Evolutionary conservation across 1,140 invertebrate genomes (phyloP).

Genomic region (Stegodyphus mimosarum): DNA sequence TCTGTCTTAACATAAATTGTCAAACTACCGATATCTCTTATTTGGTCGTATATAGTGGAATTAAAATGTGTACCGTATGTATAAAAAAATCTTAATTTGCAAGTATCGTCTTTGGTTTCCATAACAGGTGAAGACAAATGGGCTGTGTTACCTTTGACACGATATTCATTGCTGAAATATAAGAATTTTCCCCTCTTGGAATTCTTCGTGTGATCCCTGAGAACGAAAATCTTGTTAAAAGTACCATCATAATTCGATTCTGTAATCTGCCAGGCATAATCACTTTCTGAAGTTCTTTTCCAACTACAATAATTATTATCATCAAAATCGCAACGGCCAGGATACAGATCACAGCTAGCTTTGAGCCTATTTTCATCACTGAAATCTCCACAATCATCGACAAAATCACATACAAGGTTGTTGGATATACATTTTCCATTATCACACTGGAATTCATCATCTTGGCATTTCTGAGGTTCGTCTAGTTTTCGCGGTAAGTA

Average conservation of each 20-base stretch:
- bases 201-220: conserved; percentile 62
- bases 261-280: conserved; percentile 32
- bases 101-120: conserved; percentile 16
- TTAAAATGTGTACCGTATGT: conserved; percentile 41
- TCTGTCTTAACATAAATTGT: conserved; percentile 49
- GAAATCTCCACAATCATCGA: conserved; percentile 63
- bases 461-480: conserved; percentile 7
- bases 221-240: background rate
- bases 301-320: conserved; percentile 40
- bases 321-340: conserved; percentile 61
- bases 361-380: conserved; percentile 56
- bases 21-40: conserved; percentile 51
- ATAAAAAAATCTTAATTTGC: conserved; percentile 62
- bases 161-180: conserved; percentile 35
- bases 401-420: conserved; percentile 52
- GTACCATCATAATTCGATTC: background rate
- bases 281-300: conserved; percentile 29
- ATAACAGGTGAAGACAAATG: conserved; percentile 53
- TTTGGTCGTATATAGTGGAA: conserved; percentile 46
- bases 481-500: conserved; percentile 12
- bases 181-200: conserved; percentile 54
- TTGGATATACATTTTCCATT: conserved; percentile 56
- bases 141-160: background rate
- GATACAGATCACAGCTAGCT: conserved; percentile 49
- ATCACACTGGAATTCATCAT: conserved; percentile 47